Evolutionary conservation across 2,888 invertebrate species (phyloP), one percentile per base, ranked within the genome.

Genomic region (Spilosoma lubricipeda): DNA sequence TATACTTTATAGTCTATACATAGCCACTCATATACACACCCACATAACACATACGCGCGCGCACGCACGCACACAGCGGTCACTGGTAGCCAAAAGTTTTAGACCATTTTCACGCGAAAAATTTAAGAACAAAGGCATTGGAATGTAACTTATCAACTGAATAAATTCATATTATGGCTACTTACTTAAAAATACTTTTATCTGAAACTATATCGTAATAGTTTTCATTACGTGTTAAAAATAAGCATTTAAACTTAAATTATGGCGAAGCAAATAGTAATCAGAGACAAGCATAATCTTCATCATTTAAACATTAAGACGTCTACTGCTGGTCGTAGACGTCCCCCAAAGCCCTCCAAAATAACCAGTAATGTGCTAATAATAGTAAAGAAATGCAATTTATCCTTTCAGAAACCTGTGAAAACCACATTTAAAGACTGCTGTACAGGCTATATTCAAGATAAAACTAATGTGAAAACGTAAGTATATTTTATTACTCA

Each of bases 381-480:
- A 45, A 27, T 59, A 59, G 11, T 63, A 27, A 30, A 30, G 11
- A 8, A 27, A 18, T 7, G 42, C n/a, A 42, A 45, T 3, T 7
- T 48, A 9, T 18, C 7, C 20, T n/a, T 52, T 7, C 65, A 48
- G 52, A 66, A 52, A 66, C 71, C 65, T n/a, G 20, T 52, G 4
- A 36, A 39, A 30, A 36, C 20, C 15, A 20, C 52, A 20, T 36
- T 18, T 39, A 48, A 33, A 52, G 65, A 27, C n/a, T 71, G 71
- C 11, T 71, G 71, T 33, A 20, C 66, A 48, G 48, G 65, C 4
- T 71, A 71, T n/a, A 27, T 27, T 15, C 45, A 27, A 39, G 71
- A 71, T 56, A 66, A 71, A 52, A 65, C n/a, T 39, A 36, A 71
- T 9, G 18, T 27, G 3, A 71, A 23, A 8, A 66, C 36, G 71